Base-by-base conservation (phyloP, 1,140 invertebrate genomes). In the Mamestra configurata region DNA sequence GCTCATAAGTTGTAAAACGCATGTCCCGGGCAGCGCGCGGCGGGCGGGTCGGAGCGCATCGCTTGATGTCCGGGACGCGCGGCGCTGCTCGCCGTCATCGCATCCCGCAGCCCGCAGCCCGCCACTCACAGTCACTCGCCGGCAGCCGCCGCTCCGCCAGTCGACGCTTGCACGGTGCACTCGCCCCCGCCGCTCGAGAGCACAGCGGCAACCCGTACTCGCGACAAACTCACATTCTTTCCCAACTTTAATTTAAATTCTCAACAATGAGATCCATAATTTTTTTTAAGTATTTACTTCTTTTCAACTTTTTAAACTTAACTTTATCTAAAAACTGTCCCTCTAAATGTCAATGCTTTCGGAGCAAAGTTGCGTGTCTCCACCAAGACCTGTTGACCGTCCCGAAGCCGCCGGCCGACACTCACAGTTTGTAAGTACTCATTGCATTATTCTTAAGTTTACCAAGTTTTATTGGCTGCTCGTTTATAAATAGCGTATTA, bases 371-470 rank as follows among this genome's bases (percentile, higher is more conserved):
- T 4, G 82, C 89, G 0, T 93, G 92, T 66, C 82, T 93, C 8
- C 89, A 90, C 37, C 90, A 94, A 80, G 87, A 89, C 27, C 83
- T 93, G 46, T 82, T 84, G 49, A 86, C 82, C 10, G 84, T 93
- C 46, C 92, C 92, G 59, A 88, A 87, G 71, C 73, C 84, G 5
- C 84, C 92, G 59, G 72, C 79, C n/a, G 90, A 91, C 37, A 85
- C 88, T 6, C 88, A 90, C 71, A 91, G 90, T 18, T 79, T 94
- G 91, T 93, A 83, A 93, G 91, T 94, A 88, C n/a, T n/a, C n/a
- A n/a, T 78, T 22, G 13, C 20, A 22, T 40, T 53, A 61, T 78
- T 76, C 27, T 22, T 79, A 89, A 84, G 70, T 89, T 87, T 53
- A 73, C 80, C 22, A 82, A 80, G 64, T 80, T 83, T 81, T 46